Evolutionary conservation across 92 coral and sea anemone genomes (phyloP).

Genomic region (Palythoa caribaeorum): DNA sequence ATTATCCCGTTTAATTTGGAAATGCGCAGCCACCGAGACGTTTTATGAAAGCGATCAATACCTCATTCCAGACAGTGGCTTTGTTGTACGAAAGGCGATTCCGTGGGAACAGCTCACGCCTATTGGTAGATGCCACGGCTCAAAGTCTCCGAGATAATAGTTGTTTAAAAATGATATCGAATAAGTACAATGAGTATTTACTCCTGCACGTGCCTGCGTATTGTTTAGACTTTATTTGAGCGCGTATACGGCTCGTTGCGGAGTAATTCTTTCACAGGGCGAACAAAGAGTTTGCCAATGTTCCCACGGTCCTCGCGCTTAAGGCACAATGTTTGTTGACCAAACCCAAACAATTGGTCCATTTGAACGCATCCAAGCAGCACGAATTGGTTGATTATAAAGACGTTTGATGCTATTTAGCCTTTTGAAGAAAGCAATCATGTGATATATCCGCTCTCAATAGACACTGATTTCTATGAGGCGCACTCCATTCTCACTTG

Average conservation of each 20-base stretch:
- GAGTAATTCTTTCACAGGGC: constrained; percentile 54
- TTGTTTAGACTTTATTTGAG: constrained; percentile 71
- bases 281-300: constrained; percentile 72
- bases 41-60: constrained; percentile 65
- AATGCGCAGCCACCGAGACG: constrained; percentile 50
- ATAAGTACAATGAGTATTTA: constrained; percentile 70
- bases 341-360: constrained; percentile 4
- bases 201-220: constrained; percentile 76
- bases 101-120: constrained; percentile 87
- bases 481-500: not conserved
- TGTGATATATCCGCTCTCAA: not conserved
- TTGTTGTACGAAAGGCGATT: constrained; percentile 64
- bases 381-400: constrained; percentile 13
- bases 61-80: constrained; percentile 64
- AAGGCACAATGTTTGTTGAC: constrained; percentile 35
- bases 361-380: constrained; percentile 27
- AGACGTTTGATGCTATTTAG: not conserved
- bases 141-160: constrained; percentile 67
- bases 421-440: not conserved
- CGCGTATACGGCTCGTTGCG: constrained; percentile 41
- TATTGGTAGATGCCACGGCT: constrained; percentile 62
- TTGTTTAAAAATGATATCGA: constrained; percentile 70
- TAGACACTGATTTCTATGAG: not conserved
- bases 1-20: constrained; percentile 44
- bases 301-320: constrained; percentile 82